Conservation (phyloP, 2,113 vertebrate genomes). For the Oxyruncus cristatus region DNA sequence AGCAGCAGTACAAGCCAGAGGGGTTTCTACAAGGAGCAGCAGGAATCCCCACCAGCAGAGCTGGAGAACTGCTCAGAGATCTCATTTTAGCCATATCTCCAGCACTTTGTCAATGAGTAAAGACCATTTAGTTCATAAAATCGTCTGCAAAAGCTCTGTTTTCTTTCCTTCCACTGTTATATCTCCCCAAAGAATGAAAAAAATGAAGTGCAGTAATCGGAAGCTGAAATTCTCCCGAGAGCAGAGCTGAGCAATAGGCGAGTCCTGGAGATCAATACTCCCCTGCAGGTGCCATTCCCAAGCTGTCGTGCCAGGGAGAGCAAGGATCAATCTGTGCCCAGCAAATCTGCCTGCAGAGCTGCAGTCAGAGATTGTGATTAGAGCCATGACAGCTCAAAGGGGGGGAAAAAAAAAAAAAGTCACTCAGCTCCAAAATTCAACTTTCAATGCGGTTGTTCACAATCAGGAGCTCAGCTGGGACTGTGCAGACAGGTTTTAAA, state of each 20-base stretch:
- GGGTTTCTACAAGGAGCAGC: background rate
- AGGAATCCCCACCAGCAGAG: background rate
- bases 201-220: background rate
- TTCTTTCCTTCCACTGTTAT: background rate
- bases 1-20: background rate
- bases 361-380: background rate
- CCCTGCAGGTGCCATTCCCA: background rate
- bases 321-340: background rate
- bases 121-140: background rate
- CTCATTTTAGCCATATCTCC: background rate
- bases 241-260: fast-evolving
- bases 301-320: background rate
- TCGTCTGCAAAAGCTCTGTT: background rate
- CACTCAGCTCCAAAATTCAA: background rate
- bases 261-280: background rate
- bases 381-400: background rate
- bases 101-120: background rate
- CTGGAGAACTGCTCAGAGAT: background rate
- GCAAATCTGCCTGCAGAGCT: background rate
- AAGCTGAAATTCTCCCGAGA: background rate
- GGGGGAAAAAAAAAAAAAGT: no score
- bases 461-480: background rate
- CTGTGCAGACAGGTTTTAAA: background rate
- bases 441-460: background rate
- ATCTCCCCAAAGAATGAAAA: background rate